phyloP scores from a whole-genome alignment of 1,140 invertebrate genomes.

The Brachionus sp. region DNA sequence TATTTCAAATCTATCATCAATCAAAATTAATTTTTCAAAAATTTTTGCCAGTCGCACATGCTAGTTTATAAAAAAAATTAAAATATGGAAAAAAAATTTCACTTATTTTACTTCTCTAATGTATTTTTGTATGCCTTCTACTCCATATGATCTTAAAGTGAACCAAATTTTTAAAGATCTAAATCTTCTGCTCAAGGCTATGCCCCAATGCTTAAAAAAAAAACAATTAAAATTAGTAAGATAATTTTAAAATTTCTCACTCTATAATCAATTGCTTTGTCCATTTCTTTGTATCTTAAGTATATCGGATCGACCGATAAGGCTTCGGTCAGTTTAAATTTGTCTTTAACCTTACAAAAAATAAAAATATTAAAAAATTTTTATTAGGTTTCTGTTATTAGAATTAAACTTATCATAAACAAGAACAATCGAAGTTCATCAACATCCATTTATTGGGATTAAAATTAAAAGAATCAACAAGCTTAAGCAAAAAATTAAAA shows the following conservation, averaged over 20 bases:
- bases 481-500: background rate
- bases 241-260: background rate
- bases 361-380: background rate
- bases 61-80: background rate
- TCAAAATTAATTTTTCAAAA: constrained; percentile 78
- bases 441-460: constrained; percentile 95
- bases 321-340: constrained; percentile 82
- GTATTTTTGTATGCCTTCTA: constrained; percentile 85
- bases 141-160: constrained; percentile 86
- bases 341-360: constrained; percentile 64
- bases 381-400: background rate
- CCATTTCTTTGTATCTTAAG: constrained; percentile 85
- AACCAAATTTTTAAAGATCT: constrained; percentile 95
- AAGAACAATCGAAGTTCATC: constrained; percentile 88
- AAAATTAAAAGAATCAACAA: constrained; percentile 81
- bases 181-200: constrained; percentile 86
- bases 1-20: constrained; percentile 86
- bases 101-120: constrained; percentile 65
- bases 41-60: constrained; percentile 87
- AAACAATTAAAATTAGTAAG: background rate
- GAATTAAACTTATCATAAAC: constrained; percentile 44
- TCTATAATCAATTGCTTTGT: constrained; percentile 90
- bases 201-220: constrained; percentile 63
- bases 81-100: background rate
- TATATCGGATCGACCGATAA: constrained; percentile 95